Conservation (phyloP, 2,888 invertebrate genomes). For the Pandemis heparana region DNA sequence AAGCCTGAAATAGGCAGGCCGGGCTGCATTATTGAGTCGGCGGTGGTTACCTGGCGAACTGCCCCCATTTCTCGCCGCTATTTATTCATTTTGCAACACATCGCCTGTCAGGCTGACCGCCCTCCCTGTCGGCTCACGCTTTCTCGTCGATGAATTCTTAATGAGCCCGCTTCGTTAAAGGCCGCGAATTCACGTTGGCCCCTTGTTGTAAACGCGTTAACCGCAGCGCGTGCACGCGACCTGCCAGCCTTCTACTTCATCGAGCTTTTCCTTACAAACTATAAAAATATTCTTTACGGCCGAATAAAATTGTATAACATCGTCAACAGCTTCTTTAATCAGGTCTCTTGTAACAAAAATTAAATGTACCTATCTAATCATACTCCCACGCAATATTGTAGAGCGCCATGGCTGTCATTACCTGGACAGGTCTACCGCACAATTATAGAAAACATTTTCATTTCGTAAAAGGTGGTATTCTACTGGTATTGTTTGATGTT, state of each 20-base stretch:
- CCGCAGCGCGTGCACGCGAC: slow-evolving; percentile 73
- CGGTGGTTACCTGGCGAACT: slow-evolving; percentile 78
- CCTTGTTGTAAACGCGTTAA: slow-evolving; percentile 70
- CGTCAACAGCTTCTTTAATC: not conserved
- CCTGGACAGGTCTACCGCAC: slow-evolving; percentile 1
- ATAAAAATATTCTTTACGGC: slow-evolving; percentile 11
- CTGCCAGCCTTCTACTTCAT: slow-evolving; percentile 16
- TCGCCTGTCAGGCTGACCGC: slow-evolving; percentile 79
- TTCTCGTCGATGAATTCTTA: slow-evolving; percentile 78
- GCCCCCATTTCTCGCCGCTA: slow-evolving; percentile 83
- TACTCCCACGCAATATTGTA: slow-evolving; percentile 3
- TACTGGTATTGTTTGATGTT: slow-evolving; percentile 2
- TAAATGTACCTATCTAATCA: slow-evolving; percentile 6
- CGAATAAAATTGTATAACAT: slow-evolving; percentile 6
- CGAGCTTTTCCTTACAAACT: slow-evolving; percentile 30
- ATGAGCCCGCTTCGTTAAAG: slow-evolving; percentile 78
- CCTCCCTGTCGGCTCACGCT: slow-evolving; percentile 71
- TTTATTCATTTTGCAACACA: slow-evolving; percentile 85
- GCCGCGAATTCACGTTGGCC: slow-evolving; percentile 77
- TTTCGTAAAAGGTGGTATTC: slow-evolving; percentile 4
- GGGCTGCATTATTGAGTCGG: slow-evolving; percentile 76
- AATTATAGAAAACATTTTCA: slow-evolving; percentile 11
- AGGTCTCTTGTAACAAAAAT: not conserved
- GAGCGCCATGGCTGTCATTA: not conserved
- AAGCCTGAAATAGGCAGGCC: slow-evolving; percentile 52